Conservation (phyloP, 1,140 invertebrate species). For the Nomia melanderi region DNA sequence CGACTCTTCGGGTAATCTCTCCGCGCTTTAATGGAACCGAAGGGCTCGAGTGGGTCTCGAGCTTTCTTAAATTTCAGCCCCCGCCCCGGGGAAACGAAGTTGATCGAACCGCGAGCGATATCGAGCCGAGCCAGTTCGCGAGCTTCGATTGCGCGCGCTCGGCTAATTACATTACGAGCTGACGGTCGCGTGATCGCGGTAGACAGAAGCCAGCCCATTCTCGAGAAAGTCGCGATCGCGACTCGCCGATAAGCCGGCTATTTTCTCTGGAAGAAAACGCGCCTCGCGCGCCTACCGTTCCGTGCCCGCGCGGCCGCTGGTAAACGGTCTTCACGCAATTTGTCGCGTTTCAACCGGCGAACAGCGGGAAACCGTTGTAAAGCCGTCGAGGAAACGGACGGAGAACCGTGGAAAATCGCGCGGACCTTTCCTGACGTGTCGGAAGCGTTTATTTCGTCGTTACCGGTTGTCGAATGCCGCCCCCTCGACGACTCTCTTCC, state of each 20-base stretch:
- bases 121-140: too few species aligned
- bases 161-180: slow-evolving; percentile 27
- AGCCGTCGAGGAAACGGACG: neutral
- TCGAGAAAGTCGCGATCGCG: slow-evolving; percentile 20
- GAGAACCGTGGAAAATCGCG: too few species aligned
- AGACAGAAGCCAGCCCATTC: slow-evolving; percentile 3
- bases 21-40: slow-evolving; percentile 62
- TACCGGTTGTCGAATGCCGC: too few species aligned
- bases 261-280: slow-evolving; percentile 19
- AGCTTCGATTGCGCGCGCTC: slow-evolving; percentile 13
- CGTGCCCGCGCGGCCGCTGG: neutral
- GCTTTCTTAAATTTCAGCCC: slow-evolving; percentile 62
- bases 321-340: slow-evolving; percentile 5
- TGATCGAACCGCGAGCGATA: neutral
- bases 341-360: neutral
- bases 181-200: slow-evolving; percentile 16
- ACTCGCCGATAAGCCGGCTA: slow-evolving; percentile 23
- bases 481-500: too few species aligned
- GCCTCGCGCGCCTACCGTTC: neutral
- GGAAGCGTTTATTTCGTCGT: too few species aligned
- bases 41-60: slow-evolving; percentile 51
- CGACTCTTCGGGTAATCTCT: slow-evolving; percentile 69
- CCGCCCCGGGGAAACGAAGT: neutral
- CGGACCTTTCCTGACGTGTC: too few species aligned
- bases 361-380: neutral